A percentile compares a stretch with the other conserved stretches of the same genome.
These are phyloP conservation scores for Caloenas nicobarica DNA, from an alignment of 2,113 vertebrate species.

Conservation along the genomic window DNA sequence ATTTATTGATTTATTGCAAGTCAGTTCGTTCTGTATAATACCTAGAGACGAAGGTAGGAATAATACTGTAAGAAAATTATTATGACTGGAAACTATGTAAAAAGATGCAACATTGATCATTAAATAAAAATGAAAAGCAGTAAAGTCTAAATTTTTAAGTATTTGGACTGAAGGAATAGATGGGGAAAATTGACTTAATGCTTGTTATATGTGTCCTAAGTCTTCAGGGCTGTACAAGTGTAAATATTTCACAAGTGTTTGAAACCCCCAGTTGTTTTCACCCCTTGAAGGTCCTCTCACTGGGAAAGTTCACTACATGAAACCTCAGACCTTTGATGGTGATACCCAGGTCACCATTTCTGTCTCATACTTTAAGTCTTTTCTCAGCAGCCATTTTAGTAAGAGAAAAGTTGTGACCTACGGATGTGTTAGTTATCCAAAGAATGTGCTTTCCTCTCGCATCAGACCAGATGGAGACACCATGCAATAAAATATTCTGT, in stretches of 20 bases:
- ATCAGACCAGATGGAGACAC: neutral
- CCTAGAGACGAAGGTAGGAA: neutral
- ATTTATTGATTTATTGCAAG: rapidly evolving
- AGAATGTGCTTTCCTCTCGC: neutral
- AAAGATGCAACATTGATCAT: neutral
- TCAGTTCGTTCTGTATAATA: neutral
- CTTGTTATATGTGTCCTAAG: neutral
- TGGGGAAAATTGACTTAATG: neutral
- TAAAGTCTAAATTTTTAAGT: neutral
- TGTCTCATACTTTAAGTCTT: neutral
- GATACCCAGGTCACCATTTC: neutral
- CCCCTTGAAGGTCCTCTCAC: neutral
- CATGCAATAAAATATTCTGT: neutral
- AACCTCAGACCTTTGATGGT: rapidly evolving
- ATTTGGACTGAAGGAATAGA: neutral
- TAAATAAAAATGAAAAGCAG: neutral
- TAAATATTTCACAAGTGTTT: neutral
- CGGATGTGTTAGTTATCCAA: neutral
- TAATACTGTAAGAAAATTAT: neutral
- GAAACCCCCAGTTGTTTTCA: neutral
- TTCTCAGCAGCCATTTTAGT: neutral
- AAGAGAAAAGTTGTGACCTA: neutral
- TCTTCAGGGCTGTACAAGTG: neutral
- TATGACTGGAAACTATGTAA: neutral
- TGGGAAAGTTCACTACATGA: neutral